Percentiles rank a stretch among this genome's conserved stretches.
Conservation (phyloP, 2,113 vertebrate species). For the Oxyura jamaicensis region DNA sequence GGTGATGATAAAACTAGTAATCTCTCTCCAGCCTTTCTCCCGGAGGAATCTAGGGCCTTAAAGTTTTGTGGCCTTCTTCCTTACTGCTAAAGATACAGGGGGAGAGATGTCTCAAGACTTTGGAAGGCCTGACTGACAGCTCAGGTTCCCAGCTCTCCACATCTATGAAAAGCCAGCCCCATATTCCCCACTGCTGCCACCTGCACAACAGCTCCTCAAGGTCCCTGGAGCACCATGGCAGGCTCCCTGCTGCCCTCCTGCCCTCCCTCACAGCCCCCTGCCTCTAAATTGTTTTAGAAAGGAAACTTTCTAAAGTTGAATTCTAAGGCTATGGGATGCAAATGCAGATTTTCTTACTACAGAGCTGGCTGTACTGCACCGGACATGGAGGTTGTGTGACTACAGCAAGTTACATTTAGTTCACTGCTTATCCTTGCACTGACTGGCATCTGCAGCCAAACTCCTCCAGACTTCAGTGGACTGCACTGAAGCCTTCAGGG, state of each 20-base stretch:
- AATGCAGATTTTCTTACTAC: not conserved
- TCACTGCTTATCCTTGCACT: not conserved
- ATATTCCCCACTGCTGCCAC: not conserved
- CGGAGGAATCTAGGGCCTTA: not conserved
- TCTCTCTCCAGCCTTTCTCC: not conserved
- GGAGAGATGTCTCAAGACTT: not conserved
- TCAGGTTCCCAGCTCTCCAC: not conserved
- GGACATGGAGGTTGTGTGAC: not conserved
- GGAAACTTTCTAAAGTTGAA: too few relatives aligned
- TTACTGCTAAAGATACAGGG: not conserved
- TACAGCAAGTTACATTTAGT: not conserved
- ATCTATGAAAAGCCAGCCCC: not conserved
- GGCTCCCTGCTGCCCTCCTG: not conserved
- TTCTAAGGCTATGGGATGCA: not conserved
- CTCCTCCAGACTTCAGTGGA: not conserved
- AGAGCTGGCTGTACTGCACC: not conserved
- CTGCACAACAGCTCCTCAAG: not conserved
- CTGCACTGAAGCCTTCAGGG: not conserved
- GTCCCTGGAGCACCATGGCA: not conserved
- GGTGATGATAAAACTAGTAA: not conserved
- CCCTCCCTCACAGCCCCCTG: not conserved
- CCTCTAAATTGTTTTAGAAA: not conserved
- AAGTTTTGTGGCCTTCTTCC: not conserved
- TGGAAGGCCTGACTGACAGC: not conserved
- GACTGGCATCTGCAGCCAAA: not conserved